Percentiles rank a stretch among this genome's conserved stretches.
phyloP scores from a whole-genome alignment of 53 echinoderm and acorn worm genomes.

The Antedon mediterranea region DNA sequence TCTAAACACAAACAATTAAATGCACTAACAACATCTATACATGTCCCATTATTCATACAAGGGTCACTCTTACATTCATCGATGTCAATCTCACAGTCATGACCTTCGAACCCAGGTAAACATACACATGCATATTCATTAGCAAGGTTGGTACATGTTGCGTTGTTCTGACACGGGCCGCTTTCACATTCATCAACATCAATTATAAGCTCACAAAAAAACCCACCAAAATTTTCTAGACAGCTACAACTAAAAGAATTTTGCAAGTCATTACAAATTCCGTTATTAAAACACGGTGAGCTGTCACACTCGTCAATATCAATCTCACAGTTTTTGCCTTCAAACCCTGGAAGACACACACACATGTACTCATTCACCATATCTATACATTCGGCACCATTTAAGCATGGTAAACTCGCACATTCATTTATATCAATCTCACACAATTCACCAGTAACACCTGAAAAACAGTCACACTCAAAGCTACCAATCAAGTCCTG shows the following conservation, averaged over 20 bases:
- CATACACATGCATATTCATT: slow-evolving; percentile 4
- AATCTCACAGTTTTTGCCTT: background rate
- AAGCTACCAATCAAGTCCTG: background rate
- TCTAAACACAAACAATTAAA: background rate
- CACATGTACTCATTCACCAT: background rate
- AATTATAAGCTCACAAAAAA: background rate
- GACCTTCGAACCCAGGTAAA: slow-evolving; percentile 3
- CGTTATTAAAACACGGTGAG: background rate
- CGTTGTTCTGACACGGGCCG: background rate
- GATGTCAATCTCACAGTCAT: slow-evolving; percentile 8
- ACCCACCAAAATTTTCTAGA: slow-evolving; percentile 1
- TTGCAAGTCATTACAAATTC: background rate
- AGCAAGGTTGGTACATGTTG: background rate
- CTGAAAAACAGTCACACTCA: background rate
- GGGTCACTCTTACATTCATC: slow-evolving; percentile 15
- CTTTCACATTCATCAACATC: slow-evolving; percentile 8
- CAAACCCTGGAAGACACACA: background rate
- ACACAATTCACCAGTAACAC: background rate
- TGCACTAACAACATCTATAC: background rate
- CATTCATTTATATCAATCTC: background rate
- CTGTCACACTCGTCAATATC: background rate
- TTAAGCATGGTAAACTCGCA: background rate
- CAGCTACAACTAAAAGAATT: background rate
- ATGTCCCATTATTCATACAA: background rate
- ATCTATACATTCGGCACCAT: background rate